Evolutionary conservation across 2,797 vertebrate genomes (phyloP).

Genomic region (Capromys pilorides): DNA sequence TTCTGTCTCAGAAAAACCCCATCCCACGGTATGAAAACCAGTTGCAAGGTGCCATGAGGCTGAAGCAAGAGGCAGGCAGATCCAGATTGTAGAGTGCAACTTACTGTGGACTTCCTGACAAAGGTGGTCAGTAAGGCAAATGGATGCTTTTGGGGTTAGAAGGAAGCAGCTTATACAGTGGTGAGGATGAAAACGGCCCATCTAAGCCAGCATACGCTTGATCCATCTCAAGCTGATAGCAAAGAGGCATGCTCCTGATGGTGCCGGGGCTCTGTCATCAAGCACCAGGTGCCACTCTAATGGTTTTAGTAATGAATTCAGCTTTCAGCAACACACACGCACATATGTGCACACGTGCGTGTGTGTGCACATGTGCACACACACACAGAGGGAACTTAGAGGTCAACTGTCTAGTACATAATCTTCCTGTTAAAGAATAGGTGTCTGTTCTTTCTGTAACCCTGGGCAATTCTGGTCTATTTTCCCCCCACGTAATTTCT

Average conservation of each 20-base stretch:
- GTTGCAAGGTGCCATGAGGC: neutral
- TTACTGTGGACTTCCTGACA: neutral
- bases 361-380: neutral
- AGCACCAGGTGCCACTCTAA: neutral
- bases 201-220: neutral
- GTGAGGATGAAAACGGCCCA: neutral
- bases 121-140: neutral
- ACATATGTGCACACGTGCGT: too few relatives aligned
- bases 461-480: neutral
- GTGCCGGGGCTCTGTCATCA: neutral
- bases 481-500: neutral
- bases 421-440: neutral
- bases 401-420: neutral
- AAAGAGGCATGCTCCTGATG: neutral
- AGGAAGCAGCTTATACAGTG: neutral
- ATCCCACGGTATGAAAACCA: neutral
- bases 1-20: neutral
- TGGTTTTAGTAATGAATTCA: neutral
- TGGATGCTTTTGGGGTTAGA: neutral
- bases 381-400: neutral
- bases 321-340: too few relatives aligned
- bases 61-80: too few relatives aligned
- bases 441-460: neutral
- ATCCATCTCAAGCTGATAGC: neutral
- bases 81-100: neutral